Conservation (phyloP, 2,888 invertebrate genomes). For the Plutella xylostella region DNA sequence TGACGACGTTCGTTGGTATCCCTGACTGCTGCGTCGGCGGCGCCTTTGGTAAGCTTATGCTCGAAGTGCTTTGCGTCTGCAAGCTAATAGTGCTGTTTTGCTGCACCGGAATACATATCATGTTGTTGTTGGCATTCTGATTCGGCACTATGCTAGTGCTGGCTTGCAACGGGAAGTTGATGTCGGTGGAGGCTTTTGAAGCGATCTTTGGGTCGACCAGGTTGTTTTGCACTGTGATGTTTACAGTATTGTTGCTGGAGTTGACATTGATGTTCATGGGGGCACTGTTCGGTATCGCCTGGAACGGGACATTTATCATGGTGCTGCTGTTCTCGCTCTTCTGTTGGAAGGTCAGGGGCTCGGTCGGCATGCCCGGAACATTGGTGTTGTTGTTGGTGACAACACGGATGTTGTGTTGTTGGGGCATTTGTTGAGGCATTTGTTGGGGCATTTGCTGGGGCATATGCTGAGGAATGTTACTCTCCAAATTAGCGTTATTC, state of each 20-base stretch:
- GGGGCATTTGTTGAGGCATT: too few relatives aligned
- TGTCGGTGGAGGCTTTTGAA: conserved; percentile 49
- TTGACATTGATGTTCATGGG: conserved; percentile 66
- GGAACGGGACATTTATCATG: conserved; percentile 64
- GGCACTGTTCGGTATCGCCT: conserved; percentile 62
- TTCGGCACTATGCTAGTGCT: conserved; percentile 43
- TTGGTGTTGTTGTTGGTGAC: conserved; percentile 53
- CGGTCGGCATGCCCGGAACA: conserved; percentile 39
- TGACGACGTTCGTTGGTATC: conserved; percentile 79
- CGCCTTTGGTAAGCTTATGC: conserved; percentile 72
- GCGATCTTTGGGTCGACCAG: conserved; percentile 63
- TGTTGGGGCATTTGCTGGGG: too few relatives aligned
- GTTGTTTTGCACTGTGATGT: conserved; percentile 62
- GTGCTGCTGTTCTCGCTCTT: conserved; percentile 51
- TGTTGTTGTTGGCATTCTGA: conserved; percentile 42
- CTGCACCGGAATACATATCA: conserved; percentile 59
- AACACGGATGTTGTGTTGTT: conserved; percentile 60
- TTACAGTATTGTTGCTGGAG: conserved; percentile 62
- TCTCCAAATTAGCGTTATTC: conserved; percentile 43
- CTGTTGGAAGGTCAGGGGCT: conserved; percentile 53
- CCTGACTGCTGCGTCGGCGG: conserved; percentile 70
- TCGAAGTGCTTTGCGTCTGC: conserved; percentile 61
- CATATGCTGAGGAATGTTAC: conserved; percentile 49
- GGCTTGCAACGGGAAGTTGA: conserved; percentile 52
- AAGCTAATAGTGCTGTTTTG: conserved; percentile 58